Conservation (phyloP, 2,888 invertebrate species). For the Acrocera orbiculus region DNA sequence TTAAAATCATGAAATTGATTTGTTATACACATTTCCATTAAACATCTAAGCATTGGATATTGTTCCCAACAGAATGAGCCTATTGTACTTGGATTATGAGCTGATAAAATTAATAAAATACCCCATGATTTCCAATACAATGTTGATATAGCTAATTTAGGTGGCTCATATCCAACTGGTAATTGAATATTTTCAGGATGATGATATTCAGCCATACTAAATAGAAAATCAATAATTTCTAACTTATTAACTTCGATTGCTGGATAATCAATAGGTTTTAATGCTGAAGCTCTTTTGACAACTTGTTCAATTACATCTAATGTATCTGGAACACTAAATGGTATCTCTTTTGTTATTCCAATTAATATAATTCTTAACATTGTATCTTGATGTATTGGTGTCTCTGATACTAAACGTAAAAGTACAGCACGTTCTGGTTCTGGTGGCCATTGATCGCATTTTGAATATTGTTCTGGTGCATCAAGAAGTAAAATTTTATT, state of each 20-base stretch:
- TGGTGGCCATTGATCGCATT: constrained; percentile 76
- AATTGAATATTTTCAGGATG: constrained; percentile 84
- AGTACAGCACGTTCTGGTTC: constrained; percentile 70
- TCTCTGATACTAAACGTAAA: constrained; percentile 68
- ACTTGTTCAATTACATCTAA: constrained; percentile 74
- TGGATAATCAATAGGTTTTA: constrained; percentile 52
- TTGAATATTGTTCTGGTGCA: constrained; percentile 61
- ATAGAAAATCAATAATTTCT: constrained; percentile 75
- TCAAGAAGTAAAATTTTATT: constrained; percentile 68
- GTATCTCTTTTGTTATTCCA: constrained; percentile 56
- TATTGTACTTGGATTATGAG: constrained; percentile 80
- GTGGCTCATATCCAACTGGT: constrained; percentile 65
- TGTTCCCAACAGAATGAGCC: constrained; percentile 75
- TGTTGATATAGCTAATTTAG: constrained; percentile 75
- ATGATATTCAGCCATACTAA: constrained; percentile 78
- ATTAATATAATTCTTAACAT: constrained; percentile 65
- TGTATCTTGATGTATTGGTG: constrained; percentile 73
- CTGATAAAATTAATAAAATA: constrained; percentile 69
- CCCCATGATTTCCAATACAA: constrained; percentile 93
- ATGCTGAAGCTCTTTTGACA: constrained; percentile 64
- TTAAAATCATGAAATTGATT: constrained; percentile 44
- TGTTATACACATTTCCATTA: constrained; percentile 95
- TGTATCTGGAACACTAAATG: constrained; percentile 62
- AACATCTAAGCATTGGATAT: constrained; percentile 74
- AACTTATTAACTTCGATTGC: constrained; percentile 59